Conservation (phyloP, 2,113 vertebrate genomes). For the Phyllostomus discolor region DNA sequence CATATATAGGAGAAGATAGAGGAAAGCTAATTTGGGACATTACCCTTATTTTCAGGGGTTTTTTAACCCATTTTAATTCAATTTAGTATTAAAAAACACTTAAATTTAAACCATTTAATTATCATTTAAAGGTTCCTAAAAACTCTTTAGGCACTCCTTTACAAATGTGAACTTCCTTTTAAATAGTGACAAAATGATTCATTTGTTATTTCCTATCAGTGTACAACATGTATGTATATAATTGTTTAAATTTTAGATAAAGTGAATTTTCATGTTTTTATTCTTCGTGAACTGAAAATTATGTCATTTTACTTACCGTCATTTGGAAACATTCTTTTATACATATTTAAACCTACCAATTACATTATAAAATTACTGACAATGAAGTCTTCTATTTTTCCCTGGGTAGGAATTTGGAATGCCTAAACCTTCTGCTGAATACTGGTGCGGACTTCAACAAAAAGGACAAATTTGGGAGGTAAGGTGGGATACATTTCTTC, state of each 20-base stretch:
- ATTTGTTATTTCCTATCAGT: background rate
- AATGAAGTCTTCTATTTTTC: conserved; percentile 35
- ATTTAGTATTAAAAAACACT: background rate
- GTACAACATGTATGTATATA: background rate
- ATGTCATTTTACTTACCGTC: background rate
- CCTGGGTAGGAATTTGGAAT: conserved; percentile 93
- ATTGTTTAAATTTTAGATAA: conserved; percentile 3
- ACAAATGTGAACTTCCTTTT: conserved; percentile 30
- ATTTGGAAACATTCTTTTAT: background rate
- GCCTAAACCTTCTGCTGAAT: conserved; percentile 97
- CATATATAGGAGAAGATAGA: background rate
- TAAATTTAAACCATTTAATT: conserved; percentile 13
- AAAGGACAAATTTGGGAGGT: conserved; percentile 99
- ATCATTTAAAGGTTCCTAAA: conserved; percentile 9
- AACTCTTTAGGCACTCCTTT: background rate
- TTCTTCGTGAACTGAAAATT: conserved; percentile 1
- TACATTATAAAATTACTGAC: conserved; percentile 17
- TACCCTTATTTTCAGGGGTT: background rate
- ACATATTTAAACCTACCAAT: background rate
- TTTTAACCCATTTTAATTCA: background rate
- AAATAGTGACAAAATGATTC: background rate
- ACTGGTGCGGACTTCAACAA: conserved; percentile 97
- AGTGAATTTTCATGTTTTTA: conserved; percentile 9
- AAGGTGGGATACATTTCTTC: conserved; percentile 59
- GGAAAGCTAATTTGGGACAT: background rate